These are phyloP conservation scores for Ormia ochracea DNA, from an alignment of 2,888 invertebrate species.

Conservation along the genomic window DNA sequence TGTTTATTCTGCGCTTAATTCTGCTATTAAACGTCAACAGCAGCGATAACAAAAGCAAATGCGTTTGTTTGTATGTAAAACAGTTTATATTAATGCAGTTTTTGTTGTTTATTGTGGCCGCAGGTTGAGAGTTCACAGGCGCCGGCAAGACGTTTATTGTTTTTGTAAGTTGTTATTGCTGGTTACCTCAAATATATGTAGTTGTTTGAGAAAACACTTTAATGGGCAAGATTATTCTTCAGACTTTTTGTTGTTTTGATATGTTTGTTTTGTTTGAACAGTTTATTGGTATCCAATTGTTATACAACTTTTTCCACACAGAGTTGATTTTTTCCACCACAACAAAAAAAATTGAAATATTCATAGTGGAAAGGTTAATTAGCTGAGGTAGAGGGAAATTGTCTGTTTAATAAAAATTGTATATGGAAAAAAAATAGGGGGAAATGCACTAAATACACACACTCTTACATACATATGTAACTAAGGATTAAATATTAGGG, in stretches of 20 bases:
- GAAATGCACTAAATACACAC: too few species aligned
- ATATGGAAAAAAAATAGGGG: too few species aligned
- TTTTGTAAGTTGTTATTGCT: conserved; percentile 10
- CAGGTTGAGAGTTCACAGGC: conserved; percentile 61
- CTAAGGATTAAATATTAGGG: too few species aligned
- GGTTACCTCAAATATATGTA: conserved; percentile 13
- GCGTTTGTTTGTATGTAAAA: too few species aligned
- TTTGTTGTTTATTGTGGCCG: conserved; percentile 38
- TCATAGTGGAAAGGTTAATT: conserved; percentile 33
- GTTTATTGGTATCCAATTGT: neutral
- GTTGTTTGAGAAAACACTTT: conserved; percentile 4
- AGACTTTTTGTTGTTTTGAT: conserved; percentile 34
- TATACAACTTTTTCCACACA: neutral
- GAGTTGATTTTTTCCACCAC: neutral
- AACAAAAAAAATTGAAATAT: conserved; percentile 43
- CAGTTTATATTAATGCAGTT: neutral
- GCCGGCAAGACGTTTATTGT: conserved; percentile 49
- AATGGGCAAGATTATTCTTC: conserved; percentile 20
- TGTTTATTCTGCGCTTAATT: conserved; percentile 42
- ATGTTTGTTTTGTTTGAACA: neutral
- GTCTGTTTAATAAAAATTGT: too few species aligned
- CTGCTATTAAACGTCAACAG: conserved; percentile 37
- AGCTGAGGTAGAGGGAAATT: neutral
- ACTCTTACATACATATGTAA: too few species aligned
- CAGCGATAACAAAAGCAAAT: conserved; percentile 1